Base-by-base conservation (phyloP, 2,113 vertebrate species). In the Sturnira hondurensis region DNA sequence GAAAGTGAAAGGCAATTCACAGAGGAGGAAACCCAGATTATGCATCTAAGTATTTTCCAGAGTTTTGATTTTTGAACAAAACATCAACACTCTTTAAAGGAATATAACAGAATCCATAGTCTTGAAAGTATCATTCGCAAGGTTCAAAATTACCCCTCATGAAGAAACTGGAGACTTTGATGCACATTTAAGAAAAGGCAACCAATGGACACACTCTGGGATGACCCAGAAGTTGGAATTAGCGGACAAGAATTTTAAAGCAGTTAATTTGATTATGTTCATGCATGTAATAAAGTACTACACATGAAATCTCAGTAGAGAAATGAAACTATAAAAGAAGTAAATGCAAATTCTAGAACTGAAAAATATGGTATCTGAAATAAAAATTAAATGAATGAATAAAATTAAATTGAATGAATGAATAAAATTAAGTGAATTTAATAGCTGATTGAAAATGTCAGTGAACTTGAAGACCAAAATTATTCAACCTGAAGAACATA, bases 51-150 rank as follows among this genome's bases (percentile, higher is more conserved):
- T 78, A 19, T 87, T 95, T 92, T n/a, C n/a, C 43, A 92, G 28
- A 77, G 73, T 54, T 96, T 96, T 74, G 52, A 91, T 76, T 26
- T 54, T 96, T 93, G n/a, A 92, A 50, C 20, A 90, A 78, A 73
- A 65, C 24, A 43, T 63, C 24, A 91, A 4, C 20, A 67, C 47
- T 96, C 58, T 95, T 95, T 41, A 95, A 71, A 80, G 58, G 47
- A 96, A 85, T 36, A 33, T 91, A 95, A 91, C 45, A 95, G 81
- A 94, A 94, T 92, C 56, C 26, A 71, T 76, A 71, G 19, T 76
- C 45, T 84, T 74, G 56, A 80, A 56, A 89, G 28, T 88, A 22
- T 77, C 13, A 70, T 67, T 94, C 26, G 58, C 26, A 86, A 92
- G 41, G 14, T 94, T n/a, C 93, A 73, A 36, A 94, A 80, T 97